Evolutionary conservation across 2,888 invertebrate genomes (phyloP), one percentile per base, ranked within the genome.

Genomic region (Drosophila kambysellisi): DNA sequence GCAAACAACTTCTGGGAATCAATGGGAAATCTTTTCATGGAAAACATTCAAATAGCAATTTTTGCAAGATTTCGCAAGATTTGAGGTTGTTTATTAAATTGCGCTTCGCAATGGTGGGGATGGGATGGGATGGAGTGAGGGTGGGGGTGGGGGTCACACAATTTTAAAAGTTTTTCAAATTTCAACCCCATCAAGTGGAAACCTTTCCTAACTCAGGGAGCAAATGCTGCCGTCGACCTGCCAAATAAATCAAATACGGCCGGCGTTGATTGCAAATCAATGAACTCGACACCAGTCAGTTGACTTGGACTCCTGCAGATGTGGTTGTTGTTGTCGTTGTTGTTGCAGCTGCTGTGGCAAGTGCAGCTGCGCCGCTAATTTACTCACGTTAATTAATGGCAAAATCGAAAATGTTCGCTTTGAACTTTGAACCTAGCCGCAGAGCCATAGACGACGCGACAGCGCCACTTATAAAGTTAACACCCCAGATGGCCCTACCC

Each of bases 381-480:
- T 87, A 86, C 84, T 83, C 81, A 77, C 87, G 87, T 82, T 86
- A 89, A 86, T 86, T 86, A 86, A 88, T 87, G 81, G 83, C 76
- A 76, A 72, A 83, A 88, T 83, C 81, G 89, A 83, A 87, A 83
- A 83, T 86, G 76, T 74, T 83, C 79, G 79, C 84, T 86, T 88
- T 88, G 82, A 86, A 86, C 87, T 86, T 86, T 86, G 84, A 87
- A 82, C 86, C 84, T 77, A 75, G 75, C 67, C 68, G 54, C 63
- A 58, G 46, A 41, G 58, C 65, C 73, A 54, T 72, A 74, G 57
- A 62, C 59, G 65, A 60, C 61, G 65, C 62, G 67, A 75, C 67
- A 76, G 67, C 75, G 54, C 59, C 83, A 83, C 83, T 86, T 83
- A 64, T 74, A 74, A 74, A 54, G 71, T 51, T 67, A 63, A 60